Evolutionary conservation across 2,113 vertebrate genomes (phyloP), one percentile per base, ranked within the genome.

Genomic region (Charadrius vociferus): DNA sequence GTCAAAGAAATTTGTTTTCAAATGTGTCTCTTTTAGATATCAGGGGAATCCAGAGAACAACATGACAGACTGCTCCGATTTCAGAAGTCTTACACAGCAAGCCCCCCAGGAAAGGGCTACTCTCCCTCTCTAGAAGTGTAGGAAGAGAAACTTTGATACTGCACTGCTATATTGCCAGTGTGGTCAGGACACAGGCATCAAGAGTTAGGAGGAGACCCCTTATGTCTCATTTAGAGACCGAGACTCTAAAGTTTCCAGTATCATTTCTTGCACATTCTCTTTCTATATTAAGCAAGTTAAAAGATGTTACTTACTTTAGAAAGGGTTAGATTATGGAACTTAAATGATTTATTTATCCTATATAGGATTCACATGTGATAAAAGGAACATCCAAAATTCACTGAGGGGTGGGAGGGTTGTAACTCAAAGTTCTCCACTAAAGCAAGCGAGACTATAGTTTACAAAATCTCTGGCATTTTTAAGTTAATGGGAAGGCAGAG

Each of bases 361-460:
- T 29, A 41, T 9, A 36, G 8, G 18, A 58, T 56, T 68, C 36
- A 26, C 9, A 22, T 4, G 0, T 23, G 24, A 59, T 32, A 80
- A 55, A 93, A 78, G 24, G 8, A 96, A 37, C 6, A 72, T 30
- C 1, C 6, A 79, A 67, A 90, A 74, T 56, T 67, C 67, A 61
- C 27, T 0, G 0, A 1, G 5, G 6, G 5, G 14, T 59, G 6
- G 3, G 22, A 84, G 5, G 3, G 1, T 20, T 79, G 10, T 39
- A 61, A 62, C 14, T 68, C n/a, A n/a, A n/a, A 63, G 6, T 65
- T 72, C 39, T 83, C 49, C 41, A 72, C 32, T 77, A 71, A 78
- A 85, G 20, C 16, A 78, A 73, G 23, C 1, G 5, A 62, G 27
- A 80, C 10, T 6, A 5, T 52, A 59, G 32, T 68, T 94, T 67